A percentile compares a stretch with the other conserved stretches of the same genome.
These are phyloP conservation scores for Formica exsecta DNA, from an alignment of 1,140 invertebrate genomes.

Conservation along the genomic window DNA sequence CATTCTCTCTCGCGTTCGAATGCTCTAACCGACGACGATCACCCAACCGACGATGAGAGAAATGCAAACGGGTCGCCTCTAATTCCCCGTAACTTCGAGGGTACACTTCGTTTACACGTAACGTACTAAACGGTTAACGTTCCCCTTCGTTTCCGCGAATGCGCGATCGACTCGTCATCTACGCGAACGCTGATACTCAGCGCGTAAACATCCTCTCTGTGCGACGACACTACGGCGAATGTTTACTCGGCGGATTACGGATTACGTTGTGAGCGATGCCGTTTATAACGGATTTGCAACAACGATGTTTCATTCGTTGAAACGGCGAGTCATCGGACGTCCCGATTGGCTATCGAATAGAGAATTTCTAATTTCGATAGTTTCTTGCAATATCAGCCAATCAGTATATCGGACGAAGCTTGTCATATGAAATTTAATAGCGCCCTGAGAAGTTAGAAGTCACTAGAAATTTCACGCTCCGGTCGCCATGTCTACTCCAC, in stretches of 20 bases:
- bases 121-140: neutral
- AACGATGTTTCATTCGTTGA: too few relatives aligned
- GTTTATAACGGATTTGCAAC: too few relatives aligned
- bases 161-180: neutral
- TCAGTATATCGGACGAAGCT: too few relatives aligned
- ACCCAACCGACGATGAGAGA: neutral
- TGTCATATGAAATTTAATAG: too few relatives aligned
- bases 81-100: neutral
- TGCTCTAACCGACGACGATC: too few relatives aligned
- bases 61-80: neutral
- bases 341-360: too few relatives aligned
- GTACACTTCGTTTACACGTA: neutral
- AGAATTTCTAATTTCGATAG: too few relatives aligned
- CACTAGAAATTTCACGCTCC: too few relatives aligned
- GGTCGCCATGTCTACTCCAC: too few relatives aligned
- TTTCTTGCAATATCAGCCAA: too few relatives aligned
- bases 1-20: neutral
- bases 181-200: neutral
- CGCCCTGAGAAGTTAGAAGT: too few relatives aligned
- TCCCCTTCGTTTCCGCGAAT: neutral
- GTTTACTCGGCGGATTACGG: slow-evolving; percentile 20
- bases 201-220: neutral
- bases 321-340: too few relatives aligned
- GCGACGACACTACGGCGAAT: slow-evolving; percentile 28
- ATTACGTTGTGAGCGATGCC: neutral